Percentiles rank a stretch among this genome's conserved stretches.
These are phyloP conservation scores for Andrena haemorrhoa DNA, from an alignment of 2,888 invertebrate species.

Conservation along the genomic window DNA sequence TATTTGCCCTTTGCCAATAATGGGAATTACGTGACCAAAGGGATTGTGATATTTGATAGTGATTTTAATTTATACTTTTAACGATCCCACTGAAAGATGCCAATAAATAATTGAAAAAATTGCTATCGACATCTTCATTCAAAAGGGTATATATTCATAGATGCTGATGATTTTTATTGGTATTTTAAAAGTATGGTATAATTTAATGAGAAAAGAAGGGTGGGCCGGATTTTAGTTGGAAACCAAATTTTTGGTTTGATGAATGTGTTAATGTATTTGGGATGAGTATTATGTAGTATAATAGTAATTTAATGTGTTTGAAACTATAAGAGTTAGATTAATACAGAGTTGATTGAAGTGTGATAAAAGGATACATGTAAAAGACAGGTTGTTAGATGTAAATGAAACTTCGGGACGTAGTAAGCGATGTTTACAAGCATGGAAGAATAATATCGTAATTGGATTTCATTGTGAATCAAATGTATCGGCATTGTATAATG, in stretches of 20 bases:
- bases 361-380: not conserved
- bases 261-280: not conserved
- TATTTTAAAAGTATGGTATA: no score
- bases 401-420: not conserved
- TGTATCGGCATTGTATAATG: no score
- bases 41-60: not conserved
- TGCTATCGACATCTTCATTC: no score
- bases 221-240: no score
- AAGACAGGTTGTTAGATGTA: not conserved
- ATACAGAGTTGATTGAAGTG: not conserved
- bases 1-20: constrained; percentile 1
- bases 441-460: no score
- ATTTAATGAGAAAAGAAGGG: no score
- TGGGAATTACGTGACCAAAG: not conserved
- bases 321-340: not conserved
- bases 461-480: no score
- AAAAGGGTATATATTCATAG: no score
- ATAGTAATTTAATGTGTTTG: not conserved
- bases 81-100: no score
- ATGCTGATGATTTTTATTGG: no score
- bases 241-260: not conserved
- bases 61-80: no score
- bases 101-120: no score
- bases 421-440: not conserved
- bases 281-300: not conserved